Evolutionary conservation across 1,140 invertebrate species (phyloP).

Genomic region (Drosophila virilis): DNA sequence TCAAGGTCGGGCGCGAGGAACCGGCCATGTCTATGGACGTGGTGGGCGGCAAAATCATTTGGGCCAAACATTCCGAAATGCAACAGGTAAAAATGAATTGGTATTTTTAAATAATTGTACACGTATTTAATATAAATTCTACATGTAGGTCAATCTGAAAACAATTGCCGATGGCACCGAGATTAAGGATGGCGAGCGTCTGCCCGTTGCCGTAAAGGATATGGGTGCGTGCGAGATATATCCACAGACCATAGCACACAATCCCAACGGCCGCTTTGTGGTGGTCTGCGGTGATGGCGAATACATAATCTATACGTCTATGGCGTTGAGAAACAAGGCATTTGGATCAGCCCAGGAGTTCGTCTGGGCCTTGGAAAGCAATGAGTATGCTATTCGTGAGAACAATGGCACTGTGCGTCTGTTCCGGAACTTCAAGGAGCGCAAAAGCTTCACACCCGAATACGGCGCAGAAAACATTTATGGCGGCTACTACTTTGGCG

Average conservation of each 20-base stretch:
- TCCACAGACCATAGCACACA: slow-evolving; percentile 99
- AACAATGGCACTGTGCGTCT: slow-evolving; percentile 95
- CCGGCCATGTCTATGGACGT: slow-evolving; percentile 99
- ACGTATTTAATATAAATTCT: slow-evolving; percentile 49
- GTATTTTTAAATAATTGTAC: not conserved
- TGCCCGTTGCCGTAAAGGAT: slow-evolving; percentile 97
- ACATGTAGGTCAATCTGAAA: slow-evolving; percentile 85
- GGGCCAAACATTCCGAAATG: slow-evolving; percentile 99
- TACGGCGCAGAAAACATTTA: slow-evolving; percentile 98
- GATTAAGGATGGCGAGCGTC: slow-evolving; percentile 95
- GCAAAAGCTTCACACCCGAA: slow-evolving; percentile 97
- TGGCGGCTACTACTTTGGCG: slow-evolving; percentile 97
- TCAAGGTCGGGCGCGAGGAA: slow-evolving; percentile 98
- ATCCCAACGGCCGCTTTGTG: slow-evolving; percentile 99
- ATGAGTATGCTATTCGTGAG: slow-evolving; percentile 97
- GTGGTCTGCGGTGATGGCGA: slow-evolving; percentile 99
- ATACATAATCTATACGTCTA: slow-evolving; percentile 99
- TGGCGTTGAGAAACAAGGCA: slow-evolving; percentile 99
- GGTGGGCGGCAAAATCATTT: slow-evolving; percentile 98
- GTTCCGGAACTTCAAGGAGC: slow-evolving; percentile 99
- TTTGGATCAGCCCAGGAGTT: slow-evolving; percentile 99
- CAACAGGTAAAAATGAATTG: slow-evolving; percentile 90
- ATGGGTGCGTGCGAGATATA: slow-evolving; percentile 99
- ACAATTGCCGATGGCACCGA: slow-evolving; percentile 86
- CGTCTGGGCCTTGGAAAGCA: slow-evolving; percentile 99